Base-by-base conservation (phyloP, 2,888 invertebrate species). In the Spisula subtruncata region DNA sequence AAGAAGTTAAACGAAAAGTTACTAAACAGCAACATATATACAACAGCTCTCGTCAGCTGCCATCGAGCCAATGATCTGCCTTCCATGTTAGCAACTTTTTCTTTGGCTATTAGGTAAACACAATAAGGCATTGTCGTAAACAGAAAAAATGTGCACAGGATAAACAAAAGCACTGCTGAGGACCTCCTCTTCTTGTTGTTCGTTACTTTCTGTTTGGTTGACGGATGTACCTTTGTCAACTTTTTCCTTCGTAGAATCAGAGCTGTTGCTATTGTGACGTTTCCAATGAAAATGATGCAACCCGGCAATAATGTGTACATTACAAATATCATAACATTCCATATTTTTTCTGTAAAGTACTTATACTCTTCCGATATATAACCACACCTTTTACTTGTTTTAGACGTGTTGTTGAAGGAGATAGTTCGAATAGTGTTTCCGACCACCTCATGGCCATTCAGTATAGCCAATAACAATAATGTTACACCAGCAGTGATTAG, bases 1-100 rank as follows among this genome's bases (percentile, higher is more conserved):
- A 89, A 18, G 56, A 89, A 87, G 41, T 87, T 89, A 41, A 85
- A 84, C 8, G 87, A 60, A 79, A 84, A 89, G 48, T 87, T 87
- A 46, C 85, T 41, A 48, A 32, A 89, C 18, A 87, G 16, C 32
- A 89, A 81, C 16, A 75, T 29, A 14, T 32, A 48, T 8, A 87
- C 66, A 29, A 87, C 18, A 6, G 84, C 79, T 12, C 66, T 12
- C 41, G 32, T 20, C 12, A 89, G 54, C 35, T 81, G 81, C 35
- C 75, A 66, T 25, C n/a, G 54, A 35, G 87, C 89, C 16, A 80
- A 5, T 0, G 46, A 32, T 25, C 60, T 60, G 18, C 60, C 56
- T 20, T 12, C 29, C 6, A 56, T 20, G 1, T 32, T 18, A 16
- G 18, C 46, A n/a, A 60, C n/a, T 10, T 71, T 29, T 20, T 29